Evolutionary conservation across 2,888 invertebrate species (phyloP), one percentile per base, ranked within the genome.

Genomic region (Acronicta alni): DNA sequence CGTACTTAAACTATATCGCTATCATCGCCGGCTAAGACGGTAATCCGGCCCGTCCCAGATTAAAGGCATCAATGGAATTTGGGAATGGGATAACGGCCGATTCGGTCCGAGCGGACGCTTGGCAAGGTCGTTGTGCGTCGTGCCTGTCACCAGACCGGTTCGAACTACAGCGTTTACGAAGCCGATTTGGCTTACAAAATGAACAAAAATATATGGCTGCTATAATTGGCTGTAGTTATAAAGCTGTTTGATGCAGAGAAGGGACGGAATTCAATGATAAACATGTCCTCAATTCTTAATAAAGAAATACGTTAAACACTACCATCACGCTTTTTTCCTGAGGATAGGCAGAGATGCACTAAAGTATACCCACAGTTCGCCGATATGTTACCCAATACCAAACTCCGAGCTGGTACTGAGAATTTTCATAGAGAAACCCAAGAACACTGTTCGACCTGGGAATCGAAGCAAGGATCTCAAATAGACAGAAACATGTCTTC

Each of bases 111-210:
- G 46, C 62, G 76, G 68, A 72, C 72, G 61, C 56, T 64, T 57
- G 61, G 72, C 90, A 89, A 90, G 90, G 90, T 81, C 86, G 83
- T 74, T 75, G 74, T 47, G 81, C 86, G 83, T 74, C 75, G 74
- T 47, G 81, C 82, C 85, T 79, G 81, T 83, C 84, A 73, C 83
- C 72, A 54, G 61, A 70, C 67, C 77, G 53, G 75, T 79, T 78
- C 58, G 23, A 54, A 58, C 53, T 42, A 55, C 58, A 58, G 52
- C 74, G 65, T 68, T 64, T 68, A 64, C 59, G 49, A 45, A 59
- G 59, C 52, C 47, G 47, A 64, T 67, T 67, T 66, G 57, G 54
- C 65, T 70, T 64, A 38, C 43, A 46, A 51, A 51, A 61, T 42
- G 57, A 60, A 70, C 62, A 60, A 67, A 59, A 58, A 56, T 38